Conservation (phyloP, 2,797 vertebrate genomes). For the Pseudochirops corinnae region DNA sequence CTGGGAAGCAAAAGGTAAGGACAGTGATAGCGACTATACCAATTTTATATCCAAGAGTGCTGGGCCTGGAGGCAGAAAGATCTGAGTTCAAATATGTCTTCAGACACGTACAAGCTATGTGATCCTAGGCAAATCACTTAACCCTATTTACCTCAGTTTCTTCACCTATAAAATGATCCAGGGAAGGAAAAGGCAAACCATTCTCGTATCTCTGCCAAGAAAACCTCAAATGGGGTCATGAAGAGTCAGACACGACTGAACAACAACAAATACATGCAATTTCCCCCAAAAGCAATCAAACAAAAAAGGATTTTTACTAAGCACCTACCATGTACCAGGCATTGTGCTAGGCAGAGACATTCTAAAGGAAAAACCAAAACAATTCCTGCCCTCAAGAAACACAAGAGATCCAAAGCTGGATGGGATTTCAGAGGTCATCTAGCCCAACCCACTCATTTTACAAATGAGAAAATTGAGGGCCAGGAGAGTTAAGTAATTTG, state of each 20-base stretch:
- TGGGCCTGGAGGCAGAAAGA: neutral
- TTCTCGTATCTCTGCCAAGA: neutral
- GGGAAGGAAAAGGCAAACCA: neutral
- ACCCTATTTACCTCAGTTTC: neutral
- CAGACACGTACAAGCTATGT: neutral
- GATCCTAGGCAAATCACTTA: neutral
- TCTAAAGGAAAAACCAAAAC: neutral
- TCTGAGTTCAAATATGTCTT: neutral
- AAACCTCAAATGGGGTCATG: neutral
- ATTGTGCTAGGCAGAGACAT: neutral
- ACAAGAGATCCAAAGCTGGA: neutral
- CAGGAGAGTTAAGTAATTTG: neutral
- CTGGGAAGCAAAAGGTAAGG: neutral
- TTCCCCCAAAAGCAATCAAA: neutral
- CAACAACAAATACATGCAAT: neutral
- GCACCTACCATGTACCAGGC: neutral
- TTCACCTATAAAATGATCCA: neutral
- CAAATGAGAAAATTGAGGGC: neutral
- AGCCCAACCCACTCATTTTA: neutral
- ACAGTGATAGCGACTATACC: neutral
- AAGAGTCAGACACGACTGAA: neutral
- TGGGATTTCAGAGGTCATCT: neutral
- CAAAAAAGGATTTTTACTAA: neutral
- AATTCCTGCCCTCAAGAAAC: neutral
- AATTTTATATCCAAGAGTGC: neutral